Percentiles rank a stretch among this genome's conserved stretches.
Evolutionary conservation across 2,113 vertebrate genomes (phyloP).

Genomic region (Nipponia nippon): DNA sequence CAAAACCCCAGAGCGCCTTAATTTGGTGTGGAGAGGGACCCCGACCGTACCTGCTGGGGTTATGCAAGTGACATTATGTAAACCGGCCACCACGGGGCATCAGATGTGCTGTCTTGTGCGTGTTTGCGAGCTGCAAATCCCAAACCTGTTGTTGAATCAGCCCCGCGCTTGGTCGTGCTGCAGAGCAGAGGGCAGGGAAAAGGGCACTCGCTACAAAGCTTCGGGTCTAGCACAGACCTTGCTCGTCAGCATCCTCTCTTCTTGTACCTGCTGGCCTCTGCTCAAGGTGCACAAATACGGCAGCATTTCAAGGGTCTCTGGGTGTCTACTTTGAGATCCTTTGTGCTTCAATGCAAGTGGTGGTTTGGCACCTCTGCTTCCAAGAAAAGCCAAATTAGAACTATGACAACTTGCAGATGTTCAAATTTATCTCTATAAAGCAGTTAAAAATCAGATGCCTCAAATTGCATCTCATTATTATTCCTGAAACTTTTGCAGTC

Average conservation of each 20-base stretch:
- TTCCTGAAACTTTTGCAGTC: neutral
- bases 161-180: fast-evolving
- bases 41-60: neutral
- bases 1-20: neutral
- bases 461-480: neutral
- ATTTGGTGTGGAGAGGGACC: neutral
- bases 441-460: neutral
- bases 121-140: neutral
- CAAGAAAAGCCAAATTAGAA: neutral
- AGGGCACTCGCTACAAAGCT: fast-evolving
- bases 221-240: fast-evolving
- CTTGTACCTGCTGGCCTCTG: neutral
- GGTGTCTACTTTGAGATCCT: neutral
- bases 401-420: neutral
- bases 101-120: neutral
- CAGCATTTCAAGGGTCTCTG: neutral
- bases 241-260: neutral
- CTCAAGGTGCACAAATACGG: fast-evolving
- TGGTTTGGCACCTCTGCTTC: neutral
- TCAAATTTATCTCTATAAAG: neutral
- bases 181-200: neutral
- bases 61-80: neutral
- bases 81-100: neutral
- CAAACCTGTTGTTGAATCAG: neutral
- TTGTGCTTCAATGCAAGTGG: neutral